phyloP scores from a whole-genome alignment of 2,113 vertebrate genomes.

The Istiophorus platypterus region DNA sequence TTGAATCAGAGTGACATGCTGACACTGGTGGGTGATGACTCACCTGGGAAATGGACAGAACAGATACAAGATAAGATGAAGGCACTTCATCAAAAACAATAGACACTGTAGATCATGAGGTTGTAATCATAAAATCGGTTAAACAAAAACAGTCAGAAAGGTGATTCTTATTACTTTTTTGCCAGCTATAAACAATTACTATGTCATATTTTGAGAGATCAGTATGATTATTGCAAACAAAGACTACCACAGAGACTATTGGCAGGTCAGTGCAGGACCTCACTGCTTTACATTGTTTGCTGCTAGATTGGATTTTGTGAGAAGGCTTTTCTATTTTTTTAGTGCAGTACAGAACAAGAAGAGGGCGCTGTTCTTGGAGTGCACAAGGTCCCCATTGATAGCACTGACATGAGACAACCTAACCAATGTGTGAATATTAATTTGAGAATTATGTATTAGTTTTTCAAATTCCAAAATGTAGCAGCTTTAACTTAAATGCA shows the following conservation, averaged over 20 bases:
- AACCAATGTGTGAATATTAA: neutral
- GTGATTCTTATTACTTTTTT: neutral
- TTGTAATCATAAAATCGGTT: neutral
- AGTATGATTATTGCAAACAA: neutral
- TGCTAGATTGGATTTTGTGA: neutral
- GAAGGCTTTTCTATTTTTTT: neutral
- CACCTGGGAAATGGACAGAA: slow-evolving; percentile 84
- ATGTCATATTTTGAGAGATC: slow-evolving; percentile 21
- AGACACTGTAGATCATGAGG: neutral
- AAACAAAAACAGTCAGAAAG: neutral
- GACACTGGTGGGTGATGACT: slow-evolving; percentile 99
- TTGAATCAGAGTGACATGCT: slow-evolving; percentile 97
- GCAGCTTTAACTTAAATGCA: neutral
- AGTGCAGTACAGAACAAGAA: neutral
- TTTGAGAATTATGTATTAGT: neutral
- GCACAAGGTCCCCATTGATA: neutral
- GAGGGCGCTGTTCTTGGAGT: slow-evolving; percentile 18
- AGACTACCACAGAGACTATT: neutral
- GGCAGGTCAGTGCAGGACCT: neutral
- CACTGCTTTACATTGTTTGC: neutral
- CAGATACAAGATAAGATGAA: slow-evolving; percentile 8
- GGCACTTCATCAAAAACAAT: neutral
- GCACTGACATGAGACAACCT: neutral
- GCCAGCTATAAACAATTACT: neutral
- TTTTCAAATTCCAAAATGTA: neutral